phyloP scores from a whole-genome alignment of 2,888 invertebrate genomes.

The Apodemia mormo region DNA sequence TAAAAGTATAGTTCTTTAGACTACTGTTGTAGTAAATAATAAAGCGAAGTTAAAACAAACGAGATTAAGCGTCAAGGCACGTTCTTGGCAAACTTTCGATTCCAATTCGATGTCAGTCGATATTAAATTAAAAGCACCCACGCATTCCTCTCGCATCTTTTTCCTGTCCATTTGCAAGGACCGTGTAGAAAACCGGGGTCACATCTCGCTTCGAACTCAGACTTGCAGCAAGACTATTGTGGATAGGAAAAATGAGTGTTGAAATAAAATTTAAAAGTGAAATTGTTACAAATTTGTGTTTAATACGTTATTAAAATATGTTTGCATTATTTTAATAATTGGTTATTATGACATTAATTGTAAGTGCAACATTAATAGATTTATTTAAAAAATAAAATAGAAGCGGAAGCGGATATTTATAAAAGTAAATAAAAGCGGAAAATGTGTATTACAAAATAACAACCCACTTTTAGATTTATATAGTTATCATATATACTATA shows the following conservation, averaged over 20 bases:
- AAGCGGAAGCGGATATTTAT: too few species aligned
- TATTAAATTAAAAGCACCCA: conserved; percentile 82
- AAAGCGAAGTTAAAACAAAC: conserved; percentile 46
- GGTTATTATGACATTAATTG: too few species aligned
- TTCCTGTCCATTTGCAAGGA: conserved; percentile 82
- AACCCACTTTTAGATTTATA: too few species aligned
- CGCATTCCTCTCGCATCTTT: conserved; percentile 79
- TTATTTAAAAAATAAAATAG: too few species aligned
- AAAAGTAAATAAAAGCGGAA: too few species aligned
- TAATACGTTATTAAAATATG: too few species aligned
- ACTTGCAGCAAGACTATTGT: conserved; percentile 49
- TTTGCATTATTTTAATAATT: too few species aligned
- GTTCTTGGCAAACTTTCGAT: conserved; percentile 75
- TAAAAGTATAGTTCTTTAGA: too few species aligned
- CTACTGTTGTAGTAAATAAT: neutral
- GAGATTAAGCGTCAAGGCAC: conserved; percentile 70
- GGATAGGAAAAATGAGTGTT: conserved; percentile 46
- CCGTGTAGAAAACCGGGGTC: conserved; percentile 75
- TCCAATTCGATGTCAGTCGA: conserved; percentile 80
- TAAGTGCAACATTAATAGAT: too few species aligned
- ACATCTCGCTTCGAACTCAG: conserved; percentile 55
- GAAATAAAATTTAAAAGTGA: neutral
- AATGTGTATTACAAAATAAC: too few species aligned
- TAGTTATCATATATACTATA: too few species aligned
- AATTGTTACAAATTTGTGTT: neutral